Evolutionary conservation across 2,888 invertebrate species (phyloP), one percentile per base, ranked within the genome.

Genomic region (Drosophila subquinaria): DNA sequence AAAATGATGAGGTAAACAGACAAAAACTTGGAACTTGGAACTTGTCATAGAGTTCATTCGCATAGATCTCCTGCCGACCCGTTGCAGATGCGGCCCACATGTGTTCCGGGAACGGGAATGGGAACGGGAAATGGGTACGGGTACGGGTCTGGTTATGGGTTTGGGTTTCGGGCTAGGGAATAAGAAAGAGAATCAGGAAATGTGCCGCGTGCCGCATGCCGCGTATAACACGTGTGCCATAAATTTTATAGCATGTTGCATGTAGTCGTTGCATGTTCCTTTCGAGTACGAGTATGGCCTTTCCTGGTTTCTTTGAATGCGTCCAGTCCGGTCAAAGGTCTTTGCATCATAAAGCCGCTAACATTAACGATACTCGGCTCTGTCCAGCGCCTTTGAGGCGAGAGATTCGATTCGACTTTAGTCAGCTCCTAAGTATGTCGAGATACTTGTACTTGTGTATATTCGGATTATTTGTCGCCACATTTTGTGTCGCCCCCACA

Each of bases 381-480:
- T 60, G 72, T 42, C 68, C 69, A 56, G 76, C 52, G 23, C 33
- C 33, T 48, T 40, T 40, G 40, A 20, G 55, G 8, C 13, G 33
- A 23, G 8, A 23, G 23, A 30, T 30, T 30, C 9, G 23, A 45
- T 35, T 51, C 13, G n/a, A 51, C 36, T 51, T 23, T 20, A 13
- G 35, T 13, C 35, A 51, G 15, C 6, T 38, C 23, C 15, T 10
- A 15, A 57, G 45, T 48, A 43, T 36, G 15, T 43, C 30, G 35
- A 60, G 60, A 43, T 66, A 48, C 60, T 30, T 38, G 23, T 38
- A 38, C 38, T 38, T 38, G 2, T 38, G n/a, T 43, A 23, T 70
- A 61, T 83, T 78, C 71, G 77, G 86, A 88, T 76, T 88, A 85
- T 85, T 85, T 85, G 85, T 85, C 90, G 90, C 90, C 85, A 65